Evolutionary conservation across 2,113 vertebrate species (phyloP).

Genomic region (Brachionichthys hirsutus): DNA sequence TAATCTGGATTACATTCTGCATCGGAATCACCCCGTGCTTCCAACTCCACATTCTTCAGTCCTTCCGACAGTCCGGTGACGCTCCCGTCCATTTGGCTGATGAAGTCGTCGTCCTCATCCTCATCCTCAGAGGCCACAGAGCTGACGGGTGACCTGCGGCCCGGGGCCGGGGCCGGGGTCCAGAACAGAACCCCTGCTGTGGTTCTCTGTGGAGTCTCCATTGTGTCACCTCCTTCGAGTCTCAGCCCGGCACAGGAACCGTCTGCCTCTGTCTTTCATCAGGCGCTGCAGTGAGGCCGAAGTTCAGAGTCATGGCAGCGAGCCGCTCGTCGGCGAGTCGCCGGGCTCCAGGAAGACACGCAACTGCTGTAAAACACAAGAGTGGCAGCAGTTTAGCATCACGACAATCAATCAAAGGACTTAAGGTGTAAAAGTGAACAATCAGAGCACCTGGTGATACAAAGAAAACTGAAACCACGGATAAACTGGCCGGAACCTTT

Average conservation of each 20-base stretch:
- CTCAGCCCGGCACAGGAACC: slow-evolving; percentile 20
- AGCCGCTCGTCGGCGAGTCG: slow-evolving; percentile 6
- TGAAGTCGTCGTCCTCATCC: slow-evolving; percentile 57
- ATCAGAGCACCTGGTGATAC: too few relatives aligned
- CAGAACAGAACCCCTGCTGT: slow-evolving; percentile 30
- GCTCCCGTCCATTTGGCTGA: slow-evolving; percentile 73
- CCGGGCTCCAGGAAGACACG: too few relatives aligned
- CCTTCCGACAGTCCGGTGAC: slow-evolving; percentile 70
- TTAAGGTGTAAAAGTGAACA: too few relatives aligned
- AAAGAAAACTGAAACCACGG: too few relatives aligned
- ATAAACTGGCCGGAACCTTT: too few relatives aligned
- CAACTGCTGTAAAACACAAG: too few relatives aligned
- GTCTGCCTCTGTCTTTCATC: slow-evolving; percentile 10
- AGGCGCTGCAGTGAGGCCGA: slow-evolving; percentile 2
- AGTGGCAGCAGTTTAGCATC: too few relatives aligned
- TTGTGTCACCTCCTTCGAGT: slow-evolving; percentile 4
- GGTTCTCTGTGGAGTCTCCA: slow-evolving; percentile 41
- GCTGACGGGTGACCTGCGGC: slow-evolving; percentile 45
- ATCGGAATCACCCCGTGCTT: too few relatives aligned
- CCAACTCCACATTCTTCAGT: slow-evolving; percentile 28
- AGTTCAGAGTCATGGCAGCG: slow-evolving; percentile 30
- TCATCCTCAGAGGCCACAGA: slow-evolving; percentile 46
- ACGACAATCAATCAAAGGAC: too few relatives aligned
- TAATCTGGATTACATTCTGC: too few relatives aligned
- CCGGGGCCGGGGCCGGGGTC: slow-evolving; percentile 46